Base-by-base conservation (phyloP, 2,113 vertebrate genomes). In the Diadophis punctatus region DNA sequence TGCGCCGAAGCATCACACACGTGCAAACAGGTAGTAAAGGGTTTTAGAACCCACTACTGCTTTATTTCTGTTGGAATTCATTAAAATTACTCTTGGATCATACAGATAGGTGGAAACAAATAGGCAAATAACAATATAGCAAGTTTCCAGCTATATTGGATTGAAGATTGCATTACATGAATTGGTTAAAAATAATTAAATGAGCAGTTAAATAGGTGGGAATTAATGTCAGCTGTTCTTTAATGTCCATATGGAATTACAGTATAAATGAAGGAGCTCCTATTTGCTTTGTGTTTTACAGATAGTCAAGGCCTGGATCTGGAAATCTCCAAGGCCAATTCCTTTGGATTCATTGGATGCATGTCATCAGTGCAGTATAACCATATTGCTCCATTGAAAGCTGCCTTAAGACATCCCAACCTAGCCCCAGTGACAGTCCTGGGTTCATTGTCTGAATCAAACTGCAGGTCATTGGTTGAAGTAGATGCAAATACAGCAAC, bases 341-440 rank as follows among this genome's bases (percentile, higher is more conserved):
- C 93, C 0, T 94, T 97, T 52, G 99, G 99, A 27, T 99, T 99
- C 94, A 91, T 97, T 1, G 99, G 99, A 91, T 99, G 99, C 95
- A 97, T 99, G 46, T 99, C 99, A 30, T 98, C 99, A 1, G 98
- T 99, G 7, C 99, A 98, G 95, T 99, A 99, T 96, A 99, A 99
- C 86, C 98, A 99, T 1, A 94, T 98, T 1, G 97, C 98, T 1
- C 99, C 99, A 0, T 95, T 99, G 93, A 99, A 99, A 96, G 98
- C 98, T 1, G 99, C 98, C 7, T 96, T 99, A 18, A 98, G 98
- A 0, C 98, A 99, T 30, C 96, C 97, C 10, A 97, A 97, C 1
- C 9, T 96, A 4, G 98, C 98, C 11, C 96, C 99, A 0, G 98
- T 99, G 91, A 98, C 97, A 9, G 96, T 99, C 53, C 96, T 93